These are phyloP conservation scores for Mirounga angustirostris DNA, from an alignment of 2,113 vertebrate genomes.

Conservation along the genomic window DNA sequence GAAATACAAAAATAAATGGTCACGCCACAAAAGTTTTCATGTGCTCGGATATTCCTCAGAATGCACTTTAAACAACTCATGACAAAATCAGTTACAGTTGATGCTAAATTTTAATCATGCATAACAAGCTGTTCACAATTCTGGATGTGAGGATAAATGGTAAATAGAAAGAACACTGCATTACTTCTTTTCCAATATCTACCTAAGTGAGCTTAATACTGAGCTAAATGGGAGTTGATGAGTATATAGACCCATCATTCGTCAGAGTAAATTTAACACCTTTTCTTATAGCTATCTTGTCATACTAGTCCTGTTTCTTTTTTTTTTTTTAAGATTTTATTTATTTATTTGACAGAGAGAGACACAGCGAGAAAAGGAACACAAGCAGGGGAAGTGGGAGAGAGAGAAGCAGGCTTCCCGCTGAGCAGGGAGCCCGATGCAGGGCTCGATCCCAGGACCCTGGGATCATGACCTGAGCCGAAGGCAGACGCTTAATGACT, in stretches of 20 bases:
- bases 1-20: conserved; percentile 19
- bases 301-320: background rate
- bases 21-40: background rate
- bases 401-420: too few relatives aligned
- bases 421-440: too few relatives aligned
- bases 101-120: background rate
- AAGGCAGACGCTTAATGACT: too few relatives aligned
- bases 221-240: background rate
- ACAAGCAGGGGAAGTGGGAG: too few relatives aligned
- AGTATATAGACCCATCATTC: background rate
- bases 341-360: too few relatives aligned
- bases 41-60: background rate
- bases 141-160: background rate
- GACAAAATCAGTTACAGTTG: background rate
- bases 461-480: too few relatives aligned
- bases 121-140: background rate
- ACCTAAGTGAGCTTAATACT: background rate
- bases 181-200: background rate
- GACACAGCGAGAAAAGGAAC: too few relatives aligned
- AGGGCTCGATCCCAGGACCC: too few relatives aligned
- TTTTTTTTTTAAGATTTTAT: too few relatives aligned
- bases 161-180: background rate
- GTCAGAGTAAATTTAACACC: background rate
- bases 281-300: background rate
- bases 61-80: background rate